Percentiles rank a stretch among this genome's conserved stretches.
phyloP scores from a whole-genome alignment of 2,888 invertebrate species.

The Cenopis cana region DNA sequence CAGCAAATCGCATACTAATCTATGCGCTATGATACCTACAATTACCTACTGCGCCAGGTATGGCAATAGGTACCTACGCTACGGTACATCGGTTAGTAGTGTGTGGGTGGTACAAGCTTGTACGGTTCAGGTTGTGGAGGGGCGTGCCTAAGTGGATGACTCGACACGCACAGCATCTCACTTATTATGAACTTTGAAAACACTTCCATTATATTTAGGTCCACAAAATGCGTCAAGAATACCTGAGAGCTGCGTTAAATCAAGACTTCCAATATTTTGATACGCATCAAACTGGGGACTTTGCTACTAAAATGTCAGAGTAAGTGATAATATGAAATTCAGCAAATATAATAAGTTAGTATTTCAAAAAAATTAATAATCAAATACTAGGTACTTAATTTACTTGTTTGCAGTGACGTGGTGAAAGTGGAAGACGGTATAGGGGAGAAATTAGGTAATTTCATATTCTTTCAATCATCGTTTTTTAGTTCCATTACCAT shows the following conservation, averaged over 20 bases:
- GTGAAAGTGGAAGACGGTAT: constrained; percentile 92
- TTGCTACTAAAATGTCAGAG: constrained; percentile 91
- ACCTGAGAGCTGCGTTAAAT: constrained; percentile 87
- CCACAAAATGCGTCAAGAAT: constrained; percentile 86
- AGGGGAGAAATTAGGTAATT: constrained; percentile 92
- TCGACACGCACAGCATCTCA: no score
- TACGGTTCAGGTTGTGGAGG: no score
- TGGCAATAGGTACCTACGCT: no score
- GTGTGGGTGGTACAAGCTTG: no score
- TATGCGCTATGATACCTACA: no score
- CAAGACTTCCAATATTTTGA: constrained; percentile 92
- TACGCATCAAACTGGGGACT: constrained; percentile 88
- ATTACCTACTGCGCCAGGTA: no score
- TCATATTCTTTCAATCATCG: constrained; percentile 88
- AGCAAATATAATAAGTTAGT: no score
- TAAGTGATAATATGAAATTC: constrained; percentile 66
- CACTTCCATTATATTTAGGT: constrained; percentile 70
- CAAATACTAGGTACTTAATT: not conserved
- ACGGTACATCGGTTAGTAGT: no score
- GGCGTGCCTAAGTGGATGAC: no score
- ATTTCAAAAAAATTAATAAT: no score
- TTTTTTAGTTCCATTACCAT: constrained; percentile 89
- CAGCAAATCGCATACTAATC: no score
- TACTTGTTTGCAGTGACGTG: constrained; percentile 84
- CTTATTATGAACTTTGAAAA: not conserved